Conservation (phyloP, 2,797 vertebrate genomes). For the Paedocypris micromegethes region DNA sequence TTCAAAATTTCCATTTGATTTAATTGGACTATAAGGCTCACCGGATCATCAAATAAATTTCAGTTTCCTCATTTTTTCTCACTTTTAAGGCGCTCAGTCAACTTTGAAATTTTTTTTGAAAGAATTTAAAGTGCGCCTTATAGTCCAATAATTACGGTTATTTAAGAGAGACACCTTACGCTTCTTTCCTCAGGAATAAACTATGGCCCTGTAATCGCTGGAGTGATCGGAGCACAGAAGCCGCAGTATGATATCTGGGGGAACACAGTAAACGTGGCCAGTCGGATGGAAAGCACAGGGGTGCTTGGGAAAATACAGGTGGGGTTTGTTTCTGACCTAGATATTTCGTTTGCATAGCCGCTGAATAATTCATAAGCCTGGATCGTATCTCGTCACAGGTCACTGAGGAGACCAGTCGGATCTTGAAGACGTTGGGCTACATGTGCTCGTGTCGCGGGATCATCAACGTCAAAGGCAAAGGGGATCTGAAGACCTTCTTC, state of each 20-base stretch:
- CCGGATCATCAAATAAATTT: no score
- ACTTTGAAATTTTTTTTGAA: no score
- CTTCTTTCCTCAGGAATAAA: constrained; percentile 77
- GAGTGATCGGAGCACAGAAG: constrained; percentile 97
- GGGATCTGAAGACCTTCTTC: constrained; percentile 93
- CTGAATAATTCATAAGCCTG: not conserved
- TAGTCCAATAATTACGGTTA: no score
- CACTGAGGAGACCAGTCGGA: constrained; percentile 85
- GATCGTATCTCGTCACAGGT: constrained; percentile 66
- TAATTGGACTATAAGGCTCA: no score
- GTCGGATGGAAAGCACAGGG: constrained; percentile 95
- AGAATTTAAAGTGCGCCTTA: no score
- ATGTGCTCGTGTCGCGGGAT: constrained; percentile 91
- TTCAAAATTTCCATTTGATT: no score
- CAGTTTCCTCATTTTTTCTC: no score
- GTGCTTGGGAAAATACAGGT: constrained; percentile 97
- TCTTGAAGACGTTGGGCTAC: constrained; percentile 84
- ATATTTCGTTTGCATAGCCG: not conserved
- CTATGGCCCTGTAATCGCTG: constrained; percentile 92
- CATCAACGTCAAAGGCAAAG: constrained; percentile 98
- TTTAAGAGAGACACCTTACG: constrained; percentile 10
- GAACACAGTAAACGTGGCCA: constrained; percentile 95
- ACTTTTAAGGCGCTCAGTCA: no score
- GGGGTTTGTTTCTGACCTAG: constrained; percentile 24
- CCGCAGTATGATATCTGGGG: constrained; percentile 99